Percentiles rank a stretch among this genome's conserved stretches.
These are phyloP conservation scores for Conger conger DNA, from an alignment of 2,113 vertebrate genomes.

Conservation along the genomic window DNA sequence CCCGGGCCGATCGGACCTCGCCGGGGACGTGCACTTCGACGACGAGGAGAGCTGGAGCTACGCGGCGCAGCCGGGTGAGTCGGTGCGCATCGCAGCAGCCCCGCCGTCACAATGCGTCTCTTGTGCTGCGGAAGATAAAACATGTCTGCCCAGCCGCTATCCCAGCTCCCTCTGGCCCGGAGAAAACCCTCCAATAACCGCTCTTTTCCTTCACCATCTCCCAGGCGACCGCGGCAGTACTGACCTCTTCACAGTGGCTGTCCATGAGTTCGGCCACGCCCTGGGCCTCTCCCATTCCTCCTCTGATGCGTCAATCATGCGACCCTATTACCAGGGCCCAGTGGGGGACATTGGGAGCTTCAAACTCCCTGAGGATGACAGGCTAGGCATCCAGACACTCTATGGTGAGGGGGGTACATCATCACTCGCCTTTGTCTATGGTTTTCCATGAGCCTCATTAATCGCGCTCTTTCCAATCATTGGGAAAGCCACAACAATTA, in stretches of 20 bases:
- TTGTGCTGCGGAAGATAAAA: neutral
- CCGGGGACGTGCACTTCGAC: conserved; percentile 74
- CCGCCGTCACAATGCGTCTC: neutral
- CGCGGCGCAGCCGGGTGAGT: conserved; percentile 18
- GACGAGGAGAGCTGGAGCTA: conserved; percentile 72
- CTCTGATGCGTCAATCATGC: conserved; percentile 67
- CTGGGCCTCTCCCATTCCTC: conserved; percentile 73
- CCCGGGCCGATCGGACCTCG: conserved; percentile 62
- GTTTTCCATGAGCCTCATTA: neutral
- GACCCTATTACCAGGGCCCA: conserved; percentile 70
- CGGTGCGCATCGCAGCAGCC: neutral
- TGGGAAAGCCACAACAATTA: too few species aligned
- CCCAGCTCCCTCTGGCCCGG: too few species aligned
- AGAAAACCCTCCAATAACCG: neutral
- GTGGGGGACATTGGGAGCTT: conserved; percentile 58
- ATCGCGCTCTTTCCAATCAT: too few species aligned
- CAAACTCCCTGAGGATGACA: conserved; percentile 63
- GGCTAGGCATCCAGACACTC: conserved; percentile 63
- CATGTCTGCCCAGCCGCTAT: neutral
- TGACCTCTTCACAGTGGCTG: conserved; percentile 72
- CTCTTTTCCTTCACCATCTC: neutral
- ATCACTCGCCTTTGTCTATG: neutral
- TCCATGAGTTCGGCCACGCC: conserved; percentile 76
- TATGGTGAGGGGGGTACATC: conserved; percentile 58
- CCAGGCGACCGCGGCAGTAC: conserved; percentile 56